A percentile compares a stretch with the other conserved stretches of the same genome.
phyloP scores from a whole-genome alignment of 2,113 vertebrate genomes.

The Phalacrocorax carbo region DNA sequence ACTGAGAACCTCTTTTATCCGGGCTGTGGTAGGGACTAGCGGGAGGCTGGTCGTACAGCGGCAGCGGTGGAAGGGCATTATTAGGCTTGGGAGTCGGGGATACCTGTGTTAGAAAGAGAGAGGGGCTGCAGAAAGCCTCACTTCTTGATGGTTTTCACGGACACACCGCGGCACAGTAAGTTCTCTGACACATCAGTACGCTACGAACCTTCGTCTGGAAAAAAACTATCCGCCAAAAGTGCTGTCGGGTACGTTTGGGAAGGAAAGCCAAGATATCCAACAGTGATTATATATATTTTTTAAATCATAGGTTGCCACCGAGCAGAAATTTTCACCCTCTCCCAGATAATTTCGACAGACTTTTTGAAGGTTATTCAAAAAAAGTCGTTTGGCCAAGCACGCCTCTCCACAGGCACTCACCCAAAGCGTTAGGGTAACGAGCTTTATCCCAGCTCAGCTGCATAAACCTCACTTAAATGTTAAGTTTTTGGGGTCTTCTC shows the following conservation, averaged over 20 bases:
- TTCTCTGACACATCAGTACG: not conserved
- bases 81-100: slow-evolving; percentile 82
- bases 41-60: slow-evolving; percentile 92
- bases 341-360: not conserved
- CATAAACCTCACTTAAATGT: not conserved
- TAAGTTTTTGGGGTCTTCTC: not conserved
- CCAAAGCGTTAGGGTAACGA: accelerated
- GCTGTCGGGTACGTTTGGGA: not conserved
- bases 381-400: accelerated
- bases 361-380: not conserved
- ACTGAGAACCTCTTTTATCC: slow-evolving; percentile 83
- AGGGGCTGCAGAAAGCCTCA: not conserved
- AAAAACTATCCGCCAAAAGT: not conserved
- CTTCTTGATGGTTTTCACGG: accelerated
- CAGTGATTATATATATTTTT: not conserved
- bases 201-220: not conserved
- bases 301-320: not conserved
- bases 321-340: not conserved
- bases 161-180: accelerated
- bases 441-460: not conserved
- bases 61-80: slow-evolving; percentile 85
- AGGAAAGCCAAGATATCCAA: not conserved
- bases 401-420: not conserved
- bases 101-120: slow-evolving; percentile 46
- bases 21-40: slow-evolving; percentile 89